Evolutionary conservation across 2,888 invertebrate genomes (phyloP).

Genomic region (Chesias legatella): DNA sequence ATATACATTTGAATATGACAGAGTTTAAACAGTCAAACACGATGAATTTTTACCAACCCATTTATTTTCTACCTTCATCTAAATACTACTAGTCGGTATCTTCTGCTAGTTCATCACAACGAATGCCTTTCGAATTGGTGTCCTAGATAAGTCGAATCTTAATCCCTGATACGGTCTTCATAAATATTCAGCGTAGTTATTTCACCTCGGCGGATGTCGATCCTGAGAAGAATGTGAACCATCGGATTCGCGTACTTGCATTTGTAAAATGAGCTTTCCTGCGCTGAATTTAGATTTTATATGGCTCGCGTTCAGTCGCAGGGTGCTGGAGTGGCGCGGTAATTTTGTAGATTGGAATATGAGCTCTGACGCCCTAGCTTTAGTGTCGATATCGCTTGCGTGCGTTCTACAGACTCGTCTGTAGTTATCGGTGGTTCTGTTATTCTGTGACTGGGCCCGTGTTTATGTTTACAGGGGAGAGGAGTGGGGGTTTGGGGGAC

Average conservation of each 20-base stretch:
- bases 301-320: too few species aligned
- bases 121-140: slow-evolving; percentile 46
- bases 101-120: slow-evolving; percentile 14
- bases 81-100: background rate
- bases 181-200: slow-evolving; percentile 77
- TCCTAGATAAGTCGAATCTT: slow-evolving; percentile 72
- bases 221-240: slow-evolving; percentile 41
- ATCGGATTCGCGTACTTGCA: slow-evolving; percentile 1
- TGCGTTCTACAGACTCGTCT: slow-evolving; percentile 7
- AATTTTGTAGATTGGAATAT: too few species aligned
- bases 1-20: too few species aligned
- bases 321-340: too few species aligned
- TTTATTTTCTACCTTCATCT: background rate
- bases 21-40: background rate
- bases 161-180: slow-evolving; percentile 71
- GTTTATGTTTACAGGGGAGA: slow-evolving; percentile 73
- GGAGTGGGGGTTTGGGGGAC: slow-evolving; percentile 40
- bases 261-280: background rate
- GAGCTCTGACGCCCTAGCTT: too few species aligned
- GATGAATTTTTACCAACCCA: background rate
- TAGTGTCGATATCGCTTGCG: too few species aligned
- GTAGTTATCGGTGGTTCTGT: background rate
- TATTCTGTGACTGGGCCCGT: slow-evolving; percentile 45
- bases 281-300: too few species aligned
- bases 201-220: slow-evolving; percentile 74